Evolutionary conservation across 2,888 invertebrate species (phyloP), one percentile per base, ranked within the genome.

Genomic region (Heliconius aoede): DNA sequence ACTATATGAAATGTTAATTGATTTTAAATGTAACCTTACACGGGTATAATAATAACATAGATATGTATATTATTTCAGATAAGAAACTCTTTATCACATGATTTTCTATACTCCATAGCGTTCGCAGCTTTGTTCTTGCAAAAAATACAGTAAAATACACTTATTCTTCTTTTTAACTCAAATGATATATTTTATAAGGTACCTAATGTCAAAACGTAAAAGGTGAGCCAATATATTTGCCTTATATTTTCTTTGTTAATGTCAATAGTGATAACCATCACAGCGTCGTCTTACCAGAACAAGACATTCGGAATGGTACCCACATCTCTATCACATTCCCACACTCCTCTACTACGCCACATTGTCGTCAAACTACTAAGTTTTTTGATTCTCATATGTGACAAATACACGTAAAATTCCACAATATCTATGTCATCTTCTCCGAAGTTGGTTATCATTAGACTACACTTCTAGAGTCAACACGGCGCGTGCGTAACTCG

Each of bases 381-480:
- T 62, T 13, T 62, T 64, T 32, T 65, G 32, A n/a, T 40, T 65
- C 36, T 24, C 36, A 65, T 8, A 60, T 40, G n/a, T 72, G 60
- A 61, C 72, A 40, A 61, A 40, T 40, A 72, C 64, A 64, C 30
- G 75, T 77, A 78, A 80, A 78, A 77, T 79, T 80, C 78, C 79
- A 78, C 72, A 78, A 78, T 78, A 73, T 76, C 79, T 67, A 62
- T 76, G 75, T 78, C 80, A 79, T 69, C 58, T 61, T 77, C 77
- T 72, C 36, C 55, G 65, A 73, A 78, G 36, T 24, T 8, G 80
- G 79, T 83, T 85, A 85, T 84, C 84, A 83, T 75, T 69, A 81
- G 84, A 84, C 82, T 84, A 85, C 82, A 80, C 83, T 83, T 85
- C 82, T 84, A 85, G 82, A 81, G 84, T 85, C 83, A 85, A 85